Evolutionary conservation across 2,113 vertebrate species (phyloP).

Genomic region (Camelus bactrianus): DNA sequence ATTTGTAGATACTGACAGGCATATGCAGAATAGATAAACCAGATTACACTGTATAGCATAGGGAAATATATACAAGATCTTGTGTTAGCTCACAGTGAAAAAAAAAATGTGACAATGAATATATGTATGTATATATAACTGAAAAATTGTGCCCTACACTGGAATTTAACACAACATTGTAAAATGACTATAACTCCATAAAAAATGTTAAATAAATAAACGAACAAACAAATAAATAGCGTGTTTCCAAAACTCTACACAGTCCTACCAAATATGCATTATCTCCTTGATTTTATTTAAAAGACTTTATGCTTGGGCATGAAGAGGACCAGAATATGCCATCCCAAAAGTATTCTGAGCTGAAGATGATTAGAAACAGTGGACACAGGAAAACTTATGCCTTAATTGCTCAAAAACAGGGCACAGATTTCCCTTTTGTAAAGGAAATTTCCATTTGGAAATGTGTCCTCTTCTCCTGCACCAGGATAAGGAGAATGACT

Average conservation of each 20-base stretch:
- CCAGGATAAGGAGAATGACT: background rate
- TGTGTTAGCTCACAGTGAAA: too few species aligned
- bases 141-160: too few species aligned
- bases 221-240: background rate
- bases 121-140: too few species aligned
- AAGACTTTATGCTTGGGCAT: background rate
- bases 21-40: too few species aligned
- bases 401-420: background rate
- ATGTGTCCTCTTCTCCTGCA: background rate
- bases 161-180: too few species aligned
- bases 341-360: background rate
- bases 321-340: background rate
- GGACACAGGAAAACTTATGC: background rate
- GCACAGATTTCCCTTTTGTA: background rate
- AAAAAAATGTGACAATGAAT: too few species aligned
- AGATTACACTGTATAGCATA: too few species aligned
- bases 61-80: too few species aligned
- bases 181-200: too few species aligned
- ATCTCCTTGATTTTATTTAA: background rate
- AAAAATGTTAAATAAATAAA: too few species aligned
- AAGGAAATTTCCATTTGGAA: background rate
- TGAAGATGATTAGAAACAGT: background rate
- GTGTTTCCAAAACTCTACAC: background rate
- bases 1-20: too few species aligned
- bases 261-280: background rate